Conservation (phyloP, 2,888 invertebrate genomes). For the Eudasyphora cyanicolor region DNA sequence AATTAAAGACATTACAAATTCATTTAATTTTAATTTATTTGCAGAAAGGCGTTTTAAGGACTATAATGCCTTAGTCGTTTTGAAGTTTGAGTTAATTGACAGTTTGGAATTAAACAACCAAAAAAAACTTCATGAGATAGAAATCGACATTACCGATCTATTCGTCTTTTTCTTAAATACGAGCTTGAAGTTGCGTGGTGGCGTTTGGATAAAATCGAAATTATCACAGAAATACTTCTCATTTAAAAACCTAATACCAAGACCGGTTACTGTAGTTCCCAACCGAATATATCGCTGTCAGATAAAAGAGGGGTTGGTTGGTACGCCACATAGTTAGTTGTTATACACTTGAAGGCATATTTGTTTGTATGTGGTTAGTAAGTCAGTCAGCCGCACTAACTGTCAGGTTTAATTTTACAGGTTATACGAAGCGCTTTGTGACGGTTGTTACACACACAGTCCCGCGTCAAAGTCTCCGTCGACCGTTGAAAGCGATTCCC, state of each 20-base stretch:
- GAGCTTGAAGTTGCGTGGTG: too few species aligned
- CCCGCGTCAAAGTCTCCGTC: not conserved
- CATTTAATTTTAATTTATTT: too few species aligned
- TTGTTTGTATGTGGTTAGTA: slow-evolving; percentile 51
- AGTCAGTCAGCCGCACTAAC: slow-evolving; percentile 47
- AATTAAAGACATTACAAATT: too few species aligned
- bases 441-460: slow-evolving; percentile 41
- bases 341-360: not conserved
- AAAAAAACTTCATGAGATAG: too few species aligned
- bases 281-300: not conserved
- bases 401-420: slow-evolving; percentile 67
- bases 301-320: not conserved
- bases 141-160: too few species aligned
- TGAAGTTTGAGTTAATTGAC: too few species aligned
- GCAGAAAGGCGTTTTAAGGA: too few species aligned
- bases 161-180: too few species aligned
- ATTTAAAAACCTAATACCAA: not conserved
- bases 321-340: not conserved
- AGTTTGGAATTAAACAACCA: too few species aligned
- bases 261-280: not conserved
- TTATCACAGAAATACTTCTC: too few species aligned
- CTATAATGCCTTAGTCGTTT: too few species aligned
- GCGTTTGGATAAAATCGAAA: too few species aligned
- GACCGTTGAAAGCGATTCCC: slow-evolving; percentile 26
- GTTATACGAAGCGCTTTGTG: slow-evolving; percentile 65